Evolutionary conservation across 1,140 invertebrate genomes (phyloP).

Genomic region (Ladona fulva): DNA sequence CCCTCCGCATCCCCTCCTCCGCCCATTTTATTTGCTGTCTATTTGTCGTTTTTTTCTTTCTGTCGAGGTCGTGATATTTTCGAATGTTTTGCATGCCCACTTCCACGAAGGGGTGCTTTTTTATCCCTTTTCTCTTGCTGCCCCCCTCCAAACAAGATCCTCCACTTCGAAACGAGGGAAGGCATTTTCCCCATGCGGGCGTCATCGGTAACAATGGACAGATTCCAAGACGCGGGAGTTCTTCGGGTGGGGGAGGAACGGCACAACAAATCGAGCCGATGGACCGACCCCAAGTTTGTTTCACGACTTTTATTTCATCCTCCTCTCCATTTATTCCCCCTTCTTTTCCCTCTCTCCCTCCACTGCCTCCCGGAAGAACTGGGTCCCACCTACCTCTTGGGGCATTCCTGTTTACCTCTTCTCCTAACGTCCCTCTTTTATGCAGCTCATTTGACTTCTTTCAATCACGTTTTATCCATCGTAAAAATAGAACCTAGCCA

Average conservation of each 20-base stretch:
- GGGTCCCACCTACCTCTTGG: too few species aligned
- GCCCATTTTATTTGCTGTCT: not conserved
- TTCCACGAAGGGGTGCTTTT: not conserved
- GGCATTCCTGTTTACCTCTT: too few species aligned
- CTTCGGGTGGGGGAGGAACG: not conserved
- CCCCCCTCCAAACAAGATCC: not conserved
- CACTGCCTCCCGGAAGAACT: not conserved
- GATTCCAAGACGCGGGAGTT: not conserved
- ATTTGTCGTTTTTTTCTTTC: not conserved
- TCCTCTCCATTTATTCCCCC: not conserved
- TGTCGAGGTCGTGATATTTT: conserved; percentile 9
- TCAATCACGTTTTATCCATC: too few species aligned
- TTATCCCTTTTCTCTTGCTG: not conserved
- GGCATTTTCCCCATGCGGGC: not conserved
- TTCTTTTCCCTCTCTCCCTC: not conserved
- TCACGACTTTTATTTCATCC: not conserved
- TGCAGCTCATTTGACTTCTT: too few species aligned
- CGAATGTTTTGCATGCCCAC: conserved; percentile 3
- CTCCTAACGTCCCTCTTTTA: too few species aligned
- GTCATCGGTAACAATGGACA: conserved; percentile 8
- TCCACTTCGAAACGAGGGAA: not conserved
- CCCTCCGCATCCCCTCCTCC: not conserved
- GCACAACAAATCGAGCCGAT: not conserved
- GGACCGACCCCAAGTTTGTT: not conserved
- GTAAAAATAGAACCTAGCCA: too few species aligned